Evolutionary conservation across 2,113 vertebrate species (phyloP).

Genomic region (Saguinus midas): DNA sequence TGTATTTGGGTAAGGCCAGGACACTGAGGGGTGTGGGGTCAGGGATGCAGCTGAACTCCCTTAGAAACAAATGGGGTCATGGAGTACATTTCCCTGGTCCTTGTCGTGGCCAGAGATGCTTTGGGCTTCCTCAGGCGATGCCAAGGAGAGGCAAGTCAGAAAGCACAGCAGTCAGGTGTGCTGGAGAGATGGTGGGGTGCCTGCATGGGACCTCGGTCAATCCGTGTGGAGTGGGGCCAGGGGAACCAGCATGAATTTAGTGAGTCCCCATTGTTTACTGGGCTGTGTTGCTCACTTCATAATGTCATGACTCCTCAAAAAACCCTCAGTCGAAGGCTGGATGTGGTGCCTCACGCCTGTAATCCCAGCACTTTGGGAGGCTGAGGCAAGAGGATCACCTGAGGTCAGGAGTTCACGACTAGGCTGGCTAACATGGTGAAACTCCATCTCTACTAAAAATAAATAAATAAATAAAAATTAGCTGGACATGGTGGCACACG

Average conservation of each 20-base stretch:
- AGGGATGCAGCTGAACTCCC: not conserved
- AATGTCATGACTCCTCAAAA: not conserved
- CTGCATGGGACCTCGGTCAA: not conserved
- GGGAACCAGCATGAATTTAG: not conserved
- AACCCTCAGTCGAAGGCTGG: not conserved
- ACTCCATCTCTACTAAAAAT: no score
- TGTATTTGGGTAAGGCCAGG: not conserved
- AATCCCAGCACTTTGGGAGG: no score
- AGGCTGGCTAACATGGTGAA: no score
- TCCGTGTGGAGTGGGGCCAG: not conserved
- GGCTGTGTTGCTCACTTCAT: not conserved
- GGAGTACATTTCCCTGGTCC: not conserved
- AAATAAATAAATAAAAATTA: no score
- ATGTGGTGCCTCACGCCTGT: no score
- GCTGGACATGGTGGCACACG: no score
- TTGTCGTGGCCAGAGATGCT: not conserved
- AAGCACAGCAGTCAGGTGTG: not conserved
- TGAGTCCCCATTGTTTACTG: not conserved
- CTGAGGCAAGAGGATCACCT: no score
- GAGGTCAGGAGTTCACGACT: no score
- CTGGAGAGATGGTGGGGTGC: no score
- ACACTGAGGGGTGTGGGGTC: rapidly evolving
- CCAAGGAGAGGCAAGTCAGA: not conserved
- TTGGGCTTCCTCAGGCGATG: not conserved
- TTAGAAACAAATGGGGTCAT: not conserved